phyloP scores from a whole-genome alignment of 2,888 invertebrate genomes.

The Ceriagrion tenellum region DNA sequence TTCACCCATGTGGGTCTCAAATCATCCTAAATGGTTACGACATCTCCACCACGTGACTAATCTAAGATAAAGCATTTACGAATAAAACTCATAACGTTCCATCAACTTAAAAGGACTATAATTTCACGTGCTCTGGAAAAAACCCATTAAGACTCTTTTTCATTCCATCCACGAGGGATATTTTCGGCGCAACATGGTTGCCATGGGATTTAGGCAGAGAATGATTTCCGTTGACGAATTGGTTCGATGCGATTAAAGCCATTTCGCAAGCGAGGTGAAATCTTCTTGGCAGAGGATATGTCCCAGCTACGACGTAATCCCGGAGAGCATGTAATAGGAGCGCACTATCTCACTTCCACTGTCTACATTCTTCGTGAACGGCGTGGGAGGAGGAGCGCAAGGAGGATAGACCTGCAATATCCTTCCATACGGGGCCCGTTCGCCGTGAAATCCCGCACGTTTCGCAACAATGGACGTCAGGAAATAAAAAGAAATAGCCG shows the following conservation, averaged over 20 bases:
- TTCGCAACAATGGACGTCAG: neutral
- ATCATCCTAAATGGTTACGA: too few relatives aligned
- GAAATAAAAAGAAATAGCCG: neutral
- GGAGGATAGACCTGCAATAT: conserved; percentile 9
- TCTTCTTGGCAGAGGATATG: neutral
- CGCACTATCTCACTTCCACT: neutral
- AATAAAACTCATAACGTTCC: too few relatives aligned
- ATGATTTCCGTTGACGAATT: neutral
- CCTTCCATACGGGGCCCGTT: neutral
- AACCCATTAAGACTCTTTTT: neutral
- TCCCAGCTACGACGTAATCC: neutral
- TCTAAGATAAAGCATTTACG: too few relatives aligned
- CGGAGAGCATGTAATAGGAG: neutral
- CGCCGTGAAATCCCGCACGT: neutral
- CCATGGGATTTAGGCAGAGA: neutral
- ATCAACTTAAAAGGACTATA: too few relatives aligned
- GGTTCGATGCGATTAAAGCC: neutral
- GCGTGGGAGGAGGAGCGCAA: neutral
- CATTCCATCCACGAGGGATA: neutral
- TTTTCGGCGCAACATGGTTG: neutral
- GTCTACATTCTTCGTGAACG: neutral
- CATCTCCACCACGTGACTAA: too few relatives aligned
- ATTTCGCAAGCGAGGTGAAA: neutral
- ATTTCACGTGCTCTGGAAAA: too few relatives aligned
- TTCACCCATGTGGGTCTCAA: too few relatives aligned